Evolutionary conservation across 2,113 vertebrate genomes (phyloP).

Genomic region (Dasypus novemcinctus): DNA sequence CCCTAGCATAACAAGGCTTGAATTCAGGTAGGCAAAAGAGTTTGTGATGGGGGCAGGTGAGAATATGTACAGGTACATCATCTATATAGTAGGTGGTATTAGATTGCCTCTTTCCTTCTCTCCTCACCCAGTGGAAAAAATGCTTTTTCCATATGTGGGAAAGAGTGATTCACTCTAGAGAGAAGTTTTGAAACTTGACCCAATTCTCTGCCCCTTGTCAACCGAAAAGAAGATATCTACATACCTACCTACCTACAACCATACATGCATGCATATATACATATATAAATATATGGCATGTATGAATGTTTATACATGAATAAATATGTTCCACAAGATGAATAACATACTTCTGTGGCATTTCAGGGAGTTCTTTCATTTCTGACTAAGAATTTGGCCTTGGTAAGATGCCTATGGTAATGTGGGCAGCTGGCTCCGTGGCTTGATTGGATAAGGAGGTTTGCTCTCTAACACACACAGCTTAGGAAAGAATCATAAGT

Average conservation of each 20-base stretch:
- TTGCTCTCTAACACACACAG: slow-evolving; percentile 35
- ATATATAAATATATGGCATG: no score
- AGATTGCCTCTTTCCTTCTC: neutral
- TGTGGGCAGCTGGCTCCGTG: slow-evolving; percentile 14
- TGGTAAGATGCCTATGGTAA: neutral
- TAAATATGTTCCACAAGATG: neutral
- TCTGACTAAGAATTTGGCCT: neutral
- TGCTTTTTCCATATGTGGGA: neutral
- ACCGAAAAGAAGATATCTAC: neutral
- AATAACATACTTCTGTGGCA: neutral
- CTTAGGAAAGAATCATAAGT: slow-evolving; percentile 48
- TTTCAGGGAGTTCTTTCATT: neutral
- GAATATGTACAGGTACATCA: neutral
- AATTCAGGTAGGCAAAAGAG: neutral
- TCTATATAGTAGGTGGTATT: neutral
- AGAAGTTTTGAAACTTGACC: slow-evolving; percentile 20
- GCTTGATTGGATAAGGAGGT: slow-evolving; percentile 8
- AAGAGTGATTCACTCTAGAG: neutral
- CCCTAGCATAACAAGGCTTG: neutral
- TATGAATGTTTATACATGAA: neutral
- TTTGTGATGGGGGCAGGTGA: neutral
- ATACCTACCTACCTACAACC: neutral
- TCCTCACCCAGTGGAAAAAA: neutral
- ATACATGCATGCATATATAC: fast-evolving
- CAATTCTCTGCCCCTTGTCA: neutral